These are phyloP conservation scores for Drosophila littoralis DNA, from an alignment of 1,140 invertebrate species.

Conservation along the genomic window DNA sequence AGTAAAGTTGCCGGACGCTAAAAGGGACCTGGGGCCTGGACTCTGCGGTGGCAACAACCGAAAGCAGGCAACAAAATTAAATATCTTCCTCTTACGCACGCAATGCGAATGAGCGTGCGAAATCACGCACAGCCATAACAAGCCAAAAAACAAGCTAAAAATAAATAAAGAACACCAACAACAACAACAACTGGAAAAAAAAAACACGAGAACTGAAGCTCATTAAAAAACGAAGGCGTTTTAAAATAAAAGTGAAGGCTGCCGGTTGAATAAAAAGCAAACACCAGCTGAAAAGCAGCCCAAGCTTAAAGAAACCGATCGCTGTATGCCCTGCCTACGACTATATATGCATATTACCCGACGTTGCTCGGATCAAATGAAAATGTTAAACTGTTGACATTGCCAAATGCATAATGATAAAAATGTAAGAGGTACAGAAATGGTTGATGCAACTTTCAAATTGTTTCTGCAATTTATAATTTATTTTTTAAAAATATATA, in stretches of 20 bases:
- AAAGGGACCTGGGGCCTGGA: constrained; percentile 7
- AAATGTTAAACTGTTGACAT: no score
- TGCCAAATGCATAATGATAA: no score
- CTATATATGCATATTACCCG: no score
- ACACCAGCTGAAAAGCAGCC: constrained; percentile 1
- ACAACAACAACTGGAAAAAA: constrained; percentile 12
- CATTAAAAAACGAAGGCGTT: constrained; percentile 70
- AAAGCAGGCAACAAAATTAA: constrained; percentile 64
- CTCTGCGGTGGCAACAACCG: constrained; percentile 6
- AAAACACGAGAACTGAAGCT: constrained; percentile 49
- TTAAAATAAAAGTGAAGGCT: constrained; percentile 32
- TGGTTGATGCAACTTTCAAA: no score
- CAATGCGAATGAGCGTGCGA: constrained; percentile 52
- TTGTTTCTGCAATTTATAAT: no score
- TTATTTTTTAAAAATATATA: no score
- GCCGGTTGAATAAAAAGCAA: constrained; percentile 11
- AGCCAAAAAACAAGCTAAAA: constrained; percentile 68
- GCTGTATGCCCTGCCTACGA: constrained; percentile 16
- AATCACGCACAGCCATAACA: constrained; percentile 65
- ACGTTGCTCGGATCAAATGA: no score
- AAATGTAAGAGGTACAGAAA: no score
- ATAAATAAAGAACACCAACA: constrained; percentile 27
- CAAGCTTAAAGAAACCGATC: not conserved
- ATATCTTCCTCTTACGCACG: constrained; percentile 51
- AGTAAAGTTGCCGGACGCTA: constrained; percentile 66